Percentiles rank a stretch among this genome's conserved stretches.
These are phyloP conservation scores for Epizoanthus ramosus DNA, from an alignment of 92 coral and sea anemone genomes.

Conservation along the genomic window DNA sequence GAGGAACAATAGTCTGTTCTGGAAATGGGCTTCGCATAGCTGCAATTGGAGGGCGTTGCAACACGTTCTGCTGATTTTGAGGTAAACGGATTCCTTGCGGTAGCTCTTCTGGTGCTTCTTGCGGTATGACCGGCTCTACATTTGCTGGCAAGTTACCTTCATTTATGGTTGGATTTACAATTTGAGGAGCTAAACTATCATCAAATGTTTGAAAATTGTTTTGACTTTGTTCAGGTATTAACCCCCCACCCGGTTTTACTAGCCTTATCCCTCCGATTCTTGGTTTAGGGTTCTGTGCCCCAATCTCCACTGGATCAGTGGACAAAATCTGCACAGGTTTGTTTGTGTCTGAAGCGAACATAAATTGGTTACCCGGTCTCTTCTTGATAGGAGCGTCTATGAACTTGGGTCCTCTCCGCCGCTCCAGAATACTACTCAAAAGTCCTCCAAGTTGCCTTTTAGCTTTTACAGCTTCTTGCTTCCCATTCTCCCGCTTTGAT, in stretches of 20 bases:
- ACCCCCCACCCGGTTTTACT: constrained; percentile 50
- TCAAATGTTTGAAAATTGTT: constrained; percentile 29
- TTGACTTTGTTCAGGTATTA: constrained; percentile 24
- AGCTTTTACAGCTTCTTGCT: constrained; percentile 25
- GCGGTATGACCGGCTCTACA: neutral
- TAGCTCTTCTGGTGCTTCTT: neutral
- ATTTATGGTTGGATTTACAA: constrained; percentile 25
- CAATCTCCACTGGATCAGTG: constrained; percentile 63
- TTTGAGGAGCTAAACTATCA: constrained; percentile 30
- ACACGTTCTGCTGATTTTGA: constrained; percentile 3
- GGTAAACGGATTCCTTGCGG: neutral
- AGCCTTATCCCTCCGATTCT: constrained; percentile 65
- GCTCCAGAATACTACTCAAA: constrained; percentile 56
- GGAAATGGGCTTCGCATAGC: neutral
- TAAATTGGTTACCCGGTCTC: constrained; percentile 53
- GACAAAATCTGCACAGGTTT: constrained; percentile 74
- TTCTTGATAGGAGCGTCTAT: constrained; percentile 58
- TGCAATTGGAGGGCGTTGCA: neutral
- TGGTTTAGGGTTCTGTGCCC: constrained; percentile 52
- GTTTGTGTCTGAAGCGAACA: constrained; percentile 41
- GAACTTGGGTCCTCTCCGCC: constrained; percentile 73
- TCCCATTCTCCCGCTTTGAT: constrained; percentile 49
- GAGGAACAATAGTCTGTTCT: constrained; percentile 10
- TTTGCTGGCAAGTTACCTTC: constrained; percentile 19
- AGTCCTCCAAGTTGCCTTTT: constrained; percentile 73